Evolutionary conservation across 2,888 invertebrate species (phyloP).

Genomic region (Caenorhabditis wallacei): DNA sequence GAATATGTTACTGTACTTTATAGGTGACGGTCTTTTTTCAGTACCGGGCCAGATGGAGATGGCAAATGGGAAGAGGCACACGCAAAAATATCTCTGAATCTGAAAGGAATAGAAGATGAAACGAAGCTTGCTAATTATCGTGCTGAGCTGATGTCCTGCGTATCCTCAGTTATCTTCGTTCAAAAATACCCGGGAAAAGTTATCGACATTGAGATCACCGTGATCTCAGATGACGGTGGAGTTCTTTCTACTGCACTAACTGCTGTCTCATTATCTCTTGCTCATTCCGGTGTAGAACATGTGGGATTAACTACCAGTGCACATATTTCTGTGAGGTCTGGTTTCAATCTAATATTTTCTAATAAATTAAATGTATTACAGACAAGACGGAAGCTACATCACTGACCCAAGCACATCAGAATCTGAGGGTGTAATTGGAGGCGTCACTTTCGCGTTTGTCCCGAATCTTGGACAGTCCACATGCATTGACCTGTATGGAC

Average conservation of each 20-base stretch:
- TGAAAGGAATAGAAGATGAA: conserved; percentile 63
- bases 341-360: neutral
- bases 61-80: conserved; percentile 62
- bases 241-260: conserved; percentile 64
- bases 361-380: neutral
- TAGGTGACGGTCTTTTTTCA: too few species aligned
- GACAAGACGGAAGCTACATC: conserved; percentile 1
- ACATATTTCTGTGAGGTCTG: conserved; percentile 37
- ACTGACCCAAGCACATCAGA: conserved; percentile 51
- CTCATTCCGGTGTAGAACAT: conserved; percentile 71
- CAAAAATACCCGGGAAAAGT: conserved; percentile 71
- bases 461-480: conserved; percentile 50
- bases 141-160: conserved; percentile 65
- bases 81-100: conserved; percentile 49
- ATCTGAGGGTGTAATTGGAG: conserved; percentile 9
- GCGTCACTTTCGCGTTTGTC: conserved; percentile 45
- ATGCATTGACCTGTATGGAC: conserved; percentile 52
- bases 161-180: conserved; percentile 65
- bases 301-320: conserved; percentile 47
- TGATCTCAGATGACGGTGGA: conserved; percentile 72
- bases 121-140: conserved; percentile 52
- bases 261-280: conserved; percentile 69
- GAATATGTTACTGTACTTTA: too few species aligned
- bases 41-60: conserved; percentile 59
- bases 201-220: conserved; percentile 70